Conservation (phyloP, 2,113 vertebrate species). For the Hippocampus mohnikei region DNA sequence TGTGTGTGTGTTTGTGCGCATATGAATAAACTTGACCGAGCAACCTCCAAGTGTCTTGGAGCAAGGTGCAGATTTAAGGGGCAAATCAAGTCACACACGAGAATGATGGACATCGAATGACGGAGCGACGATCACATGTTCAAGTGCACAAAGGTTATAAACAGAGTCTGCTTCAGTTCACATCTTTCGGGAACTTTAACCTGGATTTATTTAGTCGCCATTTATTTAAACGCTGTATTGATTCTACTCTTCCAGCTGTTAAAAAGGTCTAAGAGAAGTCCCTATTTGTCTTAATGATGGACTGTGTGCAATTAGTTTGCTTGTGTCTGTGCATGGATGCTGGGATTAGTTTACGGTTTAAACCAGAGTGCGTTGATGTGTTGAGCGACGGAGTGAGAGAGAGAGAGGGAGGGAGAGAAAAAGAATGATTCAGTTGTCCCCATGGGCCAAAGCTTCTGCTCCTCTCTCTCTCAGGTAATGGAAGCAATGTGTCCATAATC, state of each 20-base stretch:
- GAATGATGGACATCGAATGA: constrained; percentile 16
- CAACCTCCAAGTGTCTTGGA: constrained; percentile 16
- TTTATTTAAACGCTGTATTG: constrained; percentile 64
- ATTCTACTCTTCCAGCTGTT: constrained; percentile 60
- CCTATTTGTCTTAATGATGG: constrained; percentile 57
- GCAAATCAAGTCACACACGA: constrained; percentile 11
- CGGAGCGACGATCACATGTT: background rate
- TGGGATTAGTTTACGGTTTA: constrained; percentile 58
- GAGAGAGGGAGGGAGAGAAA: constrained; percentile 3
- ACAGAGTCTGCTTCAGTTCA: constrained; percentile 31
- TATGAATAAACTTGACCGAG: constrained; percentile 13
- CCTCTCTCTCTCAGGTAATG: constrained; percentile 78
- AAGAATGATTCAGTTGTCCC: constrained; percentile 55
- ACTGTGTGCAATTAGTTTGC: constrained; percentile 27
- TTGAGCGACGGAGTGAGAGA: constrained; percentile 17
- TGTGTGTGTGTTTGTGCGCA: background rate
- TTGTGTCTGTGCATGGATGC: constrained; percentile 20
- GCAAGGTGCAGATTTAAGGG: background rate
- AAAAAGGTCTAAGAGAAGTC: constrained; percentile 51
- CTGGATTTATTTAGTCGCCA: constrained; percentile 51
- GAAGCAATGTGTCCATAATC: constrained; percentile 76
- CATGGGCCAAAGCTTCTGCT: constrained; percentile 52
- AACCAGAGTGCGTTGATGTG: constrained; percentile 55
- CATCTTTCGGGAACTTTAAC: constrained; percentile 46
- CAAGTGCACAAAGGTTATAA: constrained; percentile 1